Percentiles rank a stretch among this genome's conserved stretches.
These are phyloP conservation scores for Neosalanx taihuensis DNA, from an alignment of 2,797 vertebrate species.

Conservation along the genomic window DNA sequence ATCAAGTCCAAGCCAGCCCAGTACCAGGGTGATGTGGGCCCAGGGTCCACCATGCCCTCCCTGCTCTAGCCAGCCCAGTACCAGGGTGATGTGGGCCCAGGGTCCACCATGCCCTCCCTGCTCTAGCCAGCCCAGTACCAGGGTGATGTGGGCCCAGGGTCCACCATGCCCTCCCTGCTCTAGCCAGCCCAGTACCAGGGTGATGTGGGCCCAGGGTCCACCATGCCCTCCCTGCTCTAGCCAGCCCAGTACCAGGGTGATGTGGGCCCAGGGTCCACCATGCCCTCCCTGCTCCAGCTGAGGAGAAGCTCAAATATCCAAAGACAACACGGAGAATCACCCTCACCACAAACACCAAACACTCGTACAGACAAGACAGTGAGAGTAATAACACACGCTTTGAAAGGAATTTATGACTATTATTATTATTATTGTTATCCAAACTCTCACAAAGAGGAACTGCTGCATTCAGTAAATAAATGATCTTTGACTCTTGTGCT, in stretches of 20 bases:
- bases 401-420: conserved; percentile 42
- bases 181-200: not conserved
- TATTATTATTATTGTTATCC: conserved; percentile 51
- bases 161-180: not conserved
- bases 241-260: no score
- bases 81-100: not conserved
- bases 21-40: conserved; percentile 53
- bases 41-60: not conserved
- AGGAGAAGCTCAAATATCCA: conserved; percentile 54
- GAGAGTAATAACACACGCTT: conserved; percentile 49
- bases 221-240: not conserved
- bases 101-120: not conserved
- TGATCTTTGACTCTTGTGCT: conserved; percentile 71
- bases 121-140: not conserved
- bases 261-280: no score
- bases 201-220: conserved; percentile 1
- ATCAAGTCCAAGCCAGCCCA: conserved; percentile 15
- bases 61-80: not conserved
- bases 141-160: conserved; percentile 2
- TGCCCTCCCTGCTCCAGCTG: not conserved
- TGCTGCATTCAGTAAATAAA: conserved; percentile 71
- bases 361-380: conserved; percentile 44
- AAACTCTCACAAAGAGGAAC: conserved; percentile 63
- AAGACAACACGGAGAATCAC: conserved; percentile 46
- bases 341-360: conserved; percentile 40